A percentile compares a stretch with the other conserved stretches of the same genome.
phyloP scores from a whole-genome alignment of 2,113 vertebrate species.

The Microcebus murinus region DNA sequence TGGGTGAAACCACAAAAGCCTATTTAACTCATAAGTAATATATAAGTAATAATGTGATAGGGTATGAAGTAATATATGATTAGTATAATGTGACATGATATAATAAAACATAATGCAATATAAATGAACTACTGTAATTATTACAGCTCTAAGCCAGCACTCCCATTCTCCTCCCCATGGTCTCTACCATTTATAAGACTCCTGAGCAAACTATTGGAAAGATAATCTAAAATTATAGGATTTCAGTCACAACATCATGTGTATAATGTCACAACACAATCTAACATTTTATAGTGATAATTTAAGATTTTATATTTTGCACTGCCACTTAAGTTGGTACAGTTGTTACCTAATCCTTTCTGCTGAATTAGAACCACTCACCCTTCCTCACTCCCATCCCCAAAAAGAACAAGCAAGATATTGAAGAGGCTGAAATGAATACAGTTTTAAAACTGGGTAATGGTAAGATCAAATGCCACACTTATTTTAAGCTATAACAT shows the following conservation, averaged over 20 bases:
- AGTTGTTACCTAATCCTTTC: conserved; percentile 37
- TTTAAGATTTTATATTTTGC: not conserved
- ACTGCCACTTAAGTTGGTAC: not conserved
- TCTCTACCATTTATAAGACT: not conserved
- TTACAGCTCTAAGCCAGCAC: not conserved
- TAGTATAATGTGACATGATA: not conserved
- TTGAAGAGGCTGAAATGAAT: not conserved
- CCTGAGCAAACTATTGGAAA: not conserved
- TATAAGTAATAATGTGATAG: not conserved
- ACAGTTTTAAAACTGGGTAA: not conserved
- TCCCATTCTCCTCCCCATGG: not conserved
- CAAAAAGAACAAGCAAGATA: not conserved
- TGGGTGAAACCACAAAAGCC: not conserved
- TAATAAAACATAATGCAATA: not conserved
- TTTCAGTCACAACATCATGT: conserved; percentile 46
- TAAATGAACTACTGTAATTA: not conserved
- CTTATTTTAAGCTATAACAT: conserved; percentile 31
- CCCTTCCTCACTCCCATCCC: not conserved
- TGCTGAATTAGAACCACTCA: not conserved
- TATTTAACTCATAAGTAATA: conserved; percentile 7
- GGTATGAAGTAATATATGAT: not conserved
- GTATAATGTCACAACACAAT: conserved; percentile 12
- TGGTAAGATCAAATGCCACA: conserved; percentile 23
- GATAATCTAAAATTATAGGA: conserved; percentile 25
- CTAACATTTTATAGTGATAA: conserved; percentile 8